phyloP scores from a whole-genome alignment of 2,888 invertebrate species.

The Brachyopa scutellaris region DNA sequence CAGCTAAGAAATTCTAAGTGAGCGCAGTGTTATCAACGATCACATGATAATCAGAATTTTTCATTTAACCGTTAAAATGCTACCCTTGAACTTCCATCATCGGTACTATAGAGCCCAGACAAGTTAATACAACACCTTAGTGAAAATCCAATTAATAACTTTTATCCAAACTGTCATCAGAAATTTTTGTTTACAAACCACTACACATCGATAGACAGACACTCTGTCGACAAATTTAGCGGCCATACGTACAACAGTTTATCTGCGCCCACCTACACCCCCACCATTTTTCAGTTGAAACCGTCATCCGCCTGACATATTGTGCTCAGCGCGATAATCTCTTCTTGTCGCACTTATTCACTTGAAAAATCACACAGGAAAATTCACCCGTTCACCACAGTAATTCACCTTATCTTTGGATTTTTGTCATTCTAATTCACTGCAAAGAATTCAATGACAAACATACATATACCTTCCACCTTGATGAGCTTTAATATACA shows the following conservation, averaged over 20 bases:
- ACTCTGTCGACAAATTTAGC: background rate
- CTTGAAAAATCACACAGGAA: background rate
- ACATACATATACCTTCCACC: conserved; percentile 35
- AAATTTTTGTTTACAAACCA: conserved; percentile 11
- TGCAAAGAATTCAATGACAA: conserved; percentile 41
- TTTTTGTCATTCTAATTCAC: conserved; percentile 7
- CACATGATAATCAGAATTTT: too few relatives aligned
- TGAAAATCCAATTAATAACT: conserved; percentile 59
- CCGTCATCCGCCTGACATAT: conserved; percentile 38
- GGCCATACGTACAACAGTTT: background rate
- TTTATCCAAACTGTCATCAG: conserved; percentile 51
- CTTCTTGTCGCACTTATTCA: conserved; percentile 27
- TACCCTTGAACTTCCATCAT: background rate
- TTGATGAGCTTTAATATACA: conserved; percentile 30
- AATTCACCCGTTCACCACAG: conserved; percentile 17
- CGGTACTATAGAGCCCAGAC: too few relatives aligned
- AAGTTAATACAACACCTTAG: too few relatives aligned
- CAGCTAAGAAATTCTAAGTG: too few relatives aligned
- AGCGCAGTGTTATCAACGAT: too few relatives aligned
- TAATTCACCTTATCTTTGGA: conserved; percentile 28
- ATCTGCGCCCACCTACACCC: conserved; percentile 4
- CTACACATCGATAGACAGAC: background rate
- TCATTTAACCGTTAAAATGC: background rate
- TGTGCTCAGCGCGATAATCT: conserved; percentile 32
- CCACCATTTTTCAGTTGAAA: conserved; percentile 3